A percentile compares a stretch with the other conserved stretches of the same genome.
Evolutionary conservation across 2,888 invertebrate species (phyloP).

Genomic region (Lasioglossum vierecki): DNA sequence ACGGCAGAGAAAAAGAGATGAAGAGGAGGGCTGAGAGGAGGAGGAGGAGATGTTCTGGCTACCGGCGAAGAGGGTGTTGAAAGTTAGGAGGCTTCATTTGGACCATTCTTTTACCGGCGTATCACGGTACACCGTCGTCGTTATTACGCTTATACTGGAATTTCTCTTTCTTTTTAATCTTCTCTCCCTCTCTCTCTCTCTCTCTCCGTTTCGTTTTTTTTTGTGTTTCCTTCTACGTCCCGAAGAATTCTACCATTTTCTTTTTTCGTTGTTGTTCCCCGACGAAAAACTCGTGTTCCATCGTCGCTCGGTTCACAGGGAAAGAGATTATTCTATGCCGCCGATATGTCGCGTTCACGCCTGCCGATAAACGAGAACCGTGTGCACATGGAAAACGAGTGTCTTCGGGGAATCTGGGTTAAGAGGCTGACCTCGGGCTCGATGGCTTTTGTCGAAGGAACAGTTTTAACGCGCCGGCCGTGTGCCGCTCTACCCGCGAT

Average conservation of each 20-base stretch:
- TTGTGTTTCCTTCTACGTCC: neutral
- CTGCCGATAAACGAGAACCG: conserved; percentile 30
- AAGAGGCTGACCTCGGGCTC: conserved; percentile 69
- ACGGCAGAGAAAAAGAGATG: neutral
- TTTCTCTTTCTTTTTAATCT: conserved; percentile 40
- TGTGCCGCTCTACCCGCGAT: conserved; percentile 4
- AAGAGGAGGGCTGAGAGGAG: conserved; percentile 19
- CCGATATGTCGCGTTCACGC: conserved; percentile 19
- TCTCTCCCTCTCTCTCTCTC: neutral
- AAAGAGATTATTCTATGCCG: neutral
- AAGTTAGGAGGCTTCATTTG: conserved; percentile 83
- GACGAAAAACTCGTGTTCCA: conserved; percentile 22
- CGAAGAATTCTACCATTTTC: neutral
- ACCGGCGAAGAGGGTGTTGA: conserved; percentile 76
- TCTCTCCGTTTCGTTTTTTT: conserved; percentile 34
- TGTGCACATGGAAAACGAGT: conserved; percentile 27
- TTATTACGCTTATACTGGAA: conserved; percentile 70
- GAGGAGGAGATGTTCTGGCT: conserved; percentile 35
- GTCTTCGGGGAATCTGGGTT: conserved; percentile 67
- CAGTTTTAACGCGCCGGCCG: conserved; percentile 58
- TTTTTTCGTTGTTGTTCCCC: neutral
- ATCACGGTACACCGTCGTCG: conserved; percentile 66
- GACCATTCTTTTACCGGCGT: conserved; percentile 78
- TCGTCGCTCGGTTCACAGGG: neutral
- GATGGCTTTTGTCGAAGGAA: conserved; percentile 68